phyloP scores from a whole-genome alignment of 1,140 invertebrate genomes.

The Akabosia matsudoensis region DNA sequence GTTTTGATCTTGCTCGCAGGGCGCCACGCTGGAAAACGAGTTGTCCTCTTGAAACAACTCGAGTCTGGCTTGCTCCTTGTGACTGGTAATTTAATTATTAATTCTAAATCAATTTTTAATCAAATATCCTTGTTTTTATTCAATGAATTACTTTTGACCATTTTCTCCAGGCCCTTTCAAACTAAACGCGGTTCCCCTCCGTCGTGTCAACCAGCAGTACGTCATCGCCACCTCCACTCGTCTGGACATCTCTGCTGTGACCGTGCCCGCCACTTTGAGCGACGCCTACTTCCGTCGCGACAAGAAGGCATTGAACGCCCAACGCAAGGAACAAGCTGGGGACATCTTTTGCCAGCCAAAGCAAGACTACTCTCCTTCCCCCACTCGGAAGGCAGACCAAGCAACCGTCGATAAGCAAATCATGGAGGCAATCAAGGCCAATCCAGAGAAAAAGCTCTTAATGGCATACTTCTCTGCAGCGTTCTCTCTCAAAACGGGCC shows the following conservation, averaged over 20 bases:
- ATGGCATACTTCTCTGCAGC: conserved; percentile 85
- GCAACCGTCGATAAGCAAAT: conserved; percentile 76
- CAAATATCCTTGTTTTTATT: not conserved
- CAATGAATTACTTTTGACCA: conserved; percentile 42
- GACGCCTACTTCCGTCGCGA: conserved; percentile 89
- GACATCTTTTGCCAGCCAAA: conserved; percentile 63
- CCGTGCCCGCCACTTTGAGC: conserved; percentile 79
- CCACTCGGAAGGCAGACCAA: conserved; percentile 88
- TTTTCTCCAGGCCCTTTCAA: conserved; percentile 66
- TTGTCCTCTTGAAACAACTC: conserved; percentile 82
- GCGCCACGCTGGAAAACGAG: conserved; percentile 88
- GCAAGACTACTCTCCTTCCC: conserved; percentile 73
- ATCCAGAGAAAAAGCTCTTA: conserved; percentile 78
- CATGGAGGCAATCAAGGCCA: conserved; percentile 74
- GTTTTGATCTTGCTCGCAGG: conserved; percentile 92
- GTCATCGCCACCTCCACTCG: conserved; percentile 92
- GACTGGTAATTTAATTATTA: conserved; percentile 72
- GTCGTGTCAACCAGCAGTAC: conserved; percentile 90
- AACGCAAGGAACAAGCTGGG: conserved; percentile 70
- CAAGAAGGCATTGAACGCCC: conserved; percentile 65
- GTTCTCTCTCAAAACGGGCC: conserved; percentile 87
- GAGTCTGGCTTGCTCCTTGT: conserved; percentile 86
- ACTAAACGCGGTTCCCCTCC: conserved; percentile 87
- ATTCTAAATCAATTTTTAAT: too few species aligned
- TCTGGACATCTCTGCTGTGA: conserved; percentile 74